Conservation (phyloP, 2,888 invertebrate species). For the Actias luna region DNA sequence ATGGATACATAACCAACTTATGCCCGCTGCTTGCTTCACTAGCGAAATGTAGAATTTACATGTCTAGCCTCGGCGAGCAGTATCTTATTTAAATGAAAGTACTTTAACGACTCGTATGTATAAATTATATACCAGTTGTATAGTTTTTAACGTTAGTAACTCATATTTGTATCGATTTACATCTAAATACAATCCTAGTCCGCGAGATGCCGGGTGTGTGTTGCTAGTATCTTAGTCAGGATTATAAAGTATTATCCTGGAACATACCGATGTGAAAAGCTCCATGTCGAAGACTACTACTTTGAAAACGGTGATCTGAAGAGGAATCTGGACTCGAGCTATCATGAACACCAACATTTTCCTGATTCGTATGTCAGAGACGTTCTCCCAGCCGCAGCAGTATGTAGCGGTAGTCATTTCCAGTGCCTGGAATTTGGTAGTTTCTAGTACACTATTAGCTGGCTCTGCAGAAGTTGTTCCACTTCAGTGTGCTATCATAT, state of each 20-base stretch:
- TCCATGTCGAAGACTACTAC: constrained; percentile 57
- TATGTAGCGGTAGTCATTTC: constrained; percentile 48
- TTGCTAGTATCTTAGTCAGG: background rate
- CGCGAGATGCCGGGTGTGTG: background rate
- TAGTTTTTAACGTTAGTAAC: too few relatives aligned
- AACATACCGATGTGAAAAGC: constrained; percentile 53
- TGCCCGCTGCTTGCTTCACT: too few relatives aligned
- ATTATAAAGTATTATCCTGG: background rate
- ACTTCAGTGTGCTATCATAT: too few relatives aligned
- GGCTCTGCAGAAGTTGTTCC: too few relatives aligned
- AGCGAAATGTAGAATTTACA: too few relatives aligned
- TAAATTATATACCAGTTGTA: too few relatives aligned
- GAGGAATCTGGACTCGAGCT: constrained; percentile 44
- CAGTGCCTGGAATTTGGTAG: constrained; percentile 33
- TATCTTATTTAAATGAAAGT: too few relatives aligned
- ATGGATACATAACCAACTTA: too few relatives aligned
- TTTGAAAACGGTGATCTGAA: constrained; percentile 47
- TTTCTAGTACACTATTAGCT: constrained; percentile 32
- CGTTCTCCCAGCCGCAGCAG: constrained; percentile 56
- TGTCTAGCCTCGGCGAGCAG: too few relatives aligned
- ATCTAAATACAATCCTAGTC: background rate
- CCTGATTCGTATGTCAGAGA: constrained; percentile 31
- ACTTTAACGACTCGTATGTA: too few relatives aligned
- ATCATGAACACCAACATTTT: constrained; percentile 49
- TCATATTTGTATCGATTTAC: too few relatives aligned